Conservation (phyloP, 2,113 vertebrate species). For the Erpornis zantholeuca region DNA sequence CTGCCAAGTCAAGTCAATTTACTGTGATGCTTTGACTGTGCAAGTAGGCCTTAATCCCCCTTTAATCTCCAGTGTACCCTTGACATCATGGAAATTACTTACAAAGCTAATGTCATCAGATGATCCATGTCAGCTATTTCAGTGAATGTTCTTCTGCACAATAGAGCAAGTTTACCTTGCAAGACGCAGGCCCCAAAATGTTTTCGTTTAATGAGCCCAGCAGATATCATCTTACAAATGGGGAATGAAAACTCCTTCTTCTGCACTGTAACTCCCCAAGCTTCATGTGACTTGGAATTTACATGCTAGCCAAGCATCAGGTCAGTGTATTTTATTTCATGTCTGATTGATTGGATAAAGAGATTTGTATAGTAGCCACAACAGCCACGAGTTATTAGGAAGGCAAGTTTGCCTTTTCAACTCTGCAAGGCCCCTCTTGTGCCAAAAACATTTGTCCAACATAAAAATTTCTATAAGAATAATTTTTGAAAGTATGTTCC, state of each 20-base stretch:
- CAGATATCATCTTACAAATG: conserved; percentile 45
- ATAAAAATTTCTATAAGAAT: not conserved
- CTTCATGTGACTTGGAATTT: conserved; percentile 41
- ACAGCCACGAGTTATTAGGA: conserved; percentile 24
- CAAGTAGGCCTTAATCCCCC: conserved; percentile 70
- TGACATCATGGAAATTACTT: conserved; percentile 79
- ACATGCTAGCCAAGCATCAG: conserved; percentile 19
- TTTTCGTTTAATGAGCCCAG: conserved; percentile 37
- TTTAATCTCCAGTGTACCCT: conserved; percentile 75
- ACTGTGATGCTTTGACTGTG: conserved; percentile 68
- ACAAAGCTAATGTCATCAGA: conserved; percentile 74
- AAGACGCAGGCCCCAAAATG: conserved; percentile 46
- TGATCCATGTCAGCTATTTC: conserved; percentile 71
- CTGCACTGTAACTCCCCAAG: conserved; percentile 26
- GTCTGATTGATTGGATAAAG: conserved; percentile 68
- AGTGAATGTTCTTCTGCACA: conserved; percentile 59
- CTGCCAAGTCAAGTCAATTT: conserved; percentile 76
- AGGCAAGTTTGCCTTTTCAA: conserved; percentile 26
- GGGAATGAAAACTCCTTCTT: conserved; percentile 47
- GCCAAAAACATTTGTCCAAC: not conserved
- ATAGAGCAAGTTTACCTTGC: conserved; percentile 56
- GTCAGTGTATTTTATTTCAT: conserved; percentile 59
- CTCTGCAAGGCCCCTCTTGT: not conserved
- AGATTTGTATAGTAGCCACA: conserved; percentile 60
- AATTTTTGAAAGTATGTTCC: not conserved